A percentile compares a stretch with the other conserved stretches of the same genome.
phyloP scores from a whole-genome alignment of 2,797 vertebrate species.

The Sebastes matsubarae region DNA sequence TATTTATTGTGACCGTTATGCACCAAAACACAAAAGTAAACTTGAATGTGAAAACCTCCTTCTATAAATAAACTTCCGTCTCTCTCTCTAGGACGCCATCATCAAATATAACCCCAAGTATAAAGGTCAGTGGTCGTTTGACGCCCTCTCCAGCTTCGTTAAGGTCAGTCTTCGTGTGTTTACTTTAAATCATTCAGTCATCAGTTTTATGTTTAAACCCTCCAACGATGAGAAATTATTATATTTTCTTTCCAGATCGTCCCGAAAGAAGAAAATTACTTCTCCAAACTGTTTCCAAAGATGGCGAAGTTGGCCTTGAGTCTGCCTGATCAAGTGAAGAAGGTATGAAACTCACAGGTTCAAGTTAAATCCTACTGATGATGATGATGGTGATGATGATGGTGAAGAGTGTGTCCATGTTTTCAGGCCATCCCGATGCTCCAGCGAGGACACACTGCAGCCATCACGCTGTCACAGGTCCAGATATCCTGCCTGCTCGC shows the following conservation, averaged over 20 bases:
- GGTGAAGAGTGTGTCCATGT: neutral
- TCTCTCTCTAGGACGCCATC: constrained; percentile 61
- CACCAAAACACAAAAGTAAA: neutral
- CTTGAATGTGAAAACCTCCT: neutral
- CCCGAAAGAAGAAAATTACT: neutral
- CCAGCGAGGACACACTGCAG: neutral
- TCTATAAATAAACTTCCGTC: neutral
- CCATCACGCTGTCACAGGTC: constrained; percentile 77
- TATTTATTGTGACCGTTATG: too few relatives aligned
- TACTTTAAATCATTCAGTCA: neutral
- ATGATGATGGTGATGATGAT: neutral
- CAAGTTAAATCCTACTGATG: neutral
- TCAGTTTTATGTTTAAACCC: neutral
- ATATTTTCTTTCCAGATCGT: constrained; percentile 21
- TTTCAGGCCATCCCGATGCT: constrained; percentile 77
- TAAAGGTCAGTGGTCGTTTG: constrained; percentile 68
- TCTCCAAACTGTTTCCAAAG: constrained; percentile 48
- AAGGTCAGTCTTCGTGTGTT: constrained; percentile 52
- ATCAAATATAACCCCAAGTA: constrained; percentile 69
- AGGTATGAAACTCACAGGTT: constrained; percentile 48
- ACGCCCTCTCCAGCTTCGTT: constrained; percentile 47
- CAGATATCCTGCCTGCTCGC: constrained; percentile 82
- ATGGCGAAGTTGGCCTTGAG: constrained; percentile 71
- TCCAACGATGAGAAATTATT: neutral
- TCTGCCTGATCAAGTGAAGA: constrained; percentile 44